Evolutionary conservation across 2,113 vertebrate genomes (phyloP).

Genomic region (Sisor rabdophorus): DNA sequence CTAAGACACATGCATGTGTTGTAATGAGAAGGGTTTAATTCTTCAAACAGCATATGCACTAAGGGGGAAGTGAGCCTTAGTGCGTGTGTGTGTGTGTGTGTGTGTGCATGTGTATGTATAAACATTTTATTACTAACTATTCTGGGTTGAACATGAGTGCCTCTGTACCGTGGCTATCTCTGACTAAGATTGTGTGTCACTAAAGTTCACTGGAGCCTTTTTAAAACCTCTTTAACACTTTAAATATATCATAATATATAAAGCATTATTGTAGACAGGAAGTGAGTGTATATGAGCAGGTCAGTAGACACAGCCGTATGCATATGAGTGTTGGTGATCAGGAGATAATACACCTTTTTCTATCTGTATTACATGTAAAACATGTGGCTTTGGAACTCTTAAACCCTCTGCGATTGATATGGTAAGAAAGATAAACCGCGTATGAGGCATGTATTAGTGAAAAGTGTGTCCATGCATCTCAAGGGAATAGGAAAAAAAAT

Average conservation of each 20-base stretch:
- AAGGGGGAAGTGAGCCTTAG: constrained; percentile 50
- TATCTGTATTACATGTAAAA: constrained; percentile 45
- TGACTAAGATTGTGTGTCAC: background rate
- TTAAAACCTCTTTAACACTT: background rate
- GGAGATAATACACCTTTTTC: background rate
- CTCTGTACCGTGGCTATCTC: constrained; percentile 1
- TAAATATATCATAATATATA: too few relatives aligned
- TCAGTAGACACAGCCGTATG: background rate
- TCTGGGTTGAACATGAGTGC: constrained; percentile 17
- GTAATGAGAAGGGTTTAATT: constrained; percentile 86
- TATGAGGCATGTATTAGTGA: background rate
- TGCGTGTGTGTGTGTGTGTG: constrained; percentile 16
- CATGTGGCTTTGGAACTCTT: constrained; percentile 30
- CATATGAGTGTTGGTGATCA: background rate
- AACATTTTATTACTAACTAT: constrained; percentile 20
- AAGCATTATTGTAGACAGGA: background rate
- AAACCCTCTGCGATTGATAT: constrained; percentile 48
- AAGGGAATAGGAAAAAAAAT: background rate
- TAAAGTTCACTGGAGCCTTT: background rate
- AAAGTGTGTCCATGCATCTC: constrained; percentile 31
- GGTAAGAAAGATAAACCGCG: constrained; percentile 34
- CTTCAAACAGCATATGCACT: constrained; percentile 79
- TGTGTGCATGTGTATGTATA: constrained; percentile 15
- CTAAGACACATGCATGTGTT: constrained; percentile 80
- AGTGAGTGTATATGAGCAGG: background rate